Conservation (phyloP, 2,888 invertebrate species). For the Megamerina dolium region DNA sequence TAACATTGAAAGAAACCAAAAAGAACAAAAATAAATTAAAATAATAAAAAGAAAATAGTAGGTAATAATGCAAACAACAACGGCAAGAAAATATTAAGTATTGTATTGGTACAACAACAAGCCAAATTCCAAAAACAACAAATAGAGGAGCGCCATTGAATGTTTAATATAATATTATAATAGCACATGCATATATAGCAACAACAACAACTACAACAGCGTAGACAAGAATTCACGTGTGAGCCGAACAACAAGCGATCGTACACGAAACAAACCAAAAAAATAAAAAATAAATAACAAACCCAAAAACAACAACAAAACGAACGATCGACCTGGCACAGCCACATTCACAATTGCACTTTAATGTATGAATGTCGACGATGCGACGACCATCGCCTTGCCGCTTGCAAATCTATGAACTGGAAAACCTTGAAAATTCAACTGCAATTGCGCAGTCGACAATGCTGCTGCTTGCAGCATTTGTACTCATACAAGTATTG, state of each 20-base stretch:
- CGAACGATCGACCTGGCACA: background rate
- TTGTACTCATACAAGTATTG: background rate
- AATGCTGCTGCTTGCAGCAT: background rate
- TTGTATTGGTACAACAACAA: background rate
- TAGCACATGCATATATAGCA: background rate
- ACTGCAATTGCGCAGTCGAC: constrained; percentile 33
- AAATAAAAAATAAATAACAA: background rate
- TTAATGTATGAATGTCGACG: too few relatives aligned
- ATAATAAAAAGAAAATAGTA: background rate
- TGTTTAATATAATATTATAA: constrained; percentile 6
- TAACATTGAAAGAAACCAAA: background rate
- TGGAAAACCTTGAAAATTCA: constrained; percentile 48
- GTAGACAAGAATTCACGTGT: background rate
- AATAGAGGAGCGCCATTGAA: constrained; percentile 2
- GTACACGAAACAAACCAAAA: too few relatives aligned
- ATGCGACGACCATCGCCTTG: constrained; percentile 19
- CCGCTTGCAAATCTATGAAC: constrained; percentile 28
- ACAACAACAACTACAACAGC: constrained; percentile 2
- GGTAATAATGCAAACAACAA: constrained; percentile 1
- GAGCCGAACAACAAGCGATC: background rate
- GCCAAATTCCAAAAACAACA: background rate
- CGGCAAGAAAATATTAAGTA: background rate
- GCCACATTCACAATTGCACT: too few relatives aligned
- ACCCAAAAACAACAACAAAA: constrained; percentile 5
- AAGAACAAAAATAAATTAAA: background rate